Evolutionary conservation across 35 echinoderm and acorn worm species (phyloP), one percentile per base, ranked within the genome.

Genomic region (Diadema setosum): DNA sequence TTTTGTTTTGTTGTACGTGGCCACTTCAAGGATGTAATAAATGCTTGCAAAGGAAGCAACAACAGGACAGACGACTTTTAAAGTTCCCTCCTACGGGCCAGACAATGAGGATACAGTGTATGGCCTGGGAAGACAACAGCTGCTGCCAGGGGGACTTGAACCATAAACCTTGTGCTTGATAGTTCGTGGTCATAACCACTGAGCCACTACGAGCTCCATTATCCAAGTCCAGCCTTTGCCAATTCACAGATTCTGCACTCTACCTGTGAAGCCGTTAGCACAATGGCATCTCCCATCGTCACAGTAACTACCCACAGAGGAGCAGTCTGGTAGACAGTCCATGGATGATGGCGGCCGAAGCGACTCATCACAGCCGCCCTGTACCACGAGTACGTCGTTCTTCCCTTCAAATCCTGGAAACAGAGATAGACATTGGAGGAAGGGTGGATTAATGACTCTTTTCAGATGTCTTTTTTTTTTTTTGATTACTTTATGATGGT

Each of bases 281-380:
- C 93, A 95, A 5, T 58, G 31, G 76, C 93, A 95, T 16, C 31
- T 26, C 11, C 88, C 93, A 39, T 90, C 40, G 27, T 73, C 46
- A 42, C 88, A 90, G 55, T 65, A 17, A 15, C 44, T 42, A 3
- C 34, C 83, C 76, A 57, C 44, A 33, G 50, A 84, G 6, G 82
- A 49, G 56, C 93, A 95, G 39, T 33, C 45, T 6, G 83, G 83
- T 5, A 32, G 16, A 40, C 93, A 90, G 42, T 86, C 73, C 42
- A 87, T 37, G 17, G 41, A 42, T 17, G 75, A 42, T 5, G 83
- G 57, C 33, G 93, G 93, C 59, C 75, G 74, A 2, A 43, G 4
- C 17, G 37, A 39, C 16, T 78, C 42, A 32, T 55, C 42, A 60
- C 93, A 95, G 3, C 93, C 93, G 3, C 80, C 88, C 30, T 75